Conservation (phyloP, 2,797 vertebrate genomes). For the Oreochromis grahami region DNA sequence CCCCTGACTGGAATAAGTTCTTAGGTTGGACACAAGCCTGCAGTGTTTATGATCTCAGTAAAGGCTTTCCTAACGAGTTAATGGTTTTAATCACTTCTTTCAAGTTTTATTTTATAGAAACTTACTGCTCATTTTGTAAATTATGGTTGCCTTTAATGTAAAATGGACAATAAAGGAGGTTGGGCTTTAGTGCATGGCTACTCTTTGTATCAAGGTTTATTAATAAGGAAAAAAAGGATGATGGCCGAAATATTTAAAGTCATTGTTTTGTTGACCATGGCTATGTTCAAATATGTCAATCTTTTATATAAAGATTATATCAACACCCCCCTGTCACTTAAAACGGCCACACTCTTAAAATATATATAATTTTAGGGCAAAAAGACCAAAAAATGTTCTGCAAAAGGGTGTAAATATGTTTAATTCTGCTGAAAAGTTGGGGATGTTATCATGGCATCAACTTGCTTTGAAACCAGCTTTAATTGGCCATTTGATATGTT, state of each 20-base stretch:
- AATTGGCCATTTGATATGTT: background rate
- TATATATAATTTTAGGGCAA: background rate
- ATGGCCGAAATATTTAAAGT: background rate
- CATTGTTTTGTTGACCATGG: background rate
- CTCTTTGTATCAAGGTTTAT: background rate
- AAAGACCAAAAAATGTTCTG: background rate
- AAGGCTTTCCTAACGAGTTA: background rate
- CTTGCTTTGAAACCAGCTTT: background rate
- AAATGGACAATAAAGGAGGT: background rate
- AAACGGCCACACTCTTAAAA: background rate
- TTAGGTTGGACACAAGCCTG: background rate
- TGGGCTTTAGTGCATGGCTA: background rate
- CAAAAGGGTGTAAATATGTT: background rate
- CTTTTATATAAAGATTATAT: background rate
- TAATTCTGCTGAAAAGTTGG: background rate
- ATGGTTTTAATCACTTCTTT: background rate
- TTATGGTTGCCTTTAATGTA: background rate
- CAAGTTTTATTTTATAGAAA: background rate
- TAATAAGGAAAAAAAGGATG: background rate
- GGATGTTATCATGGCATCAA: background rate
- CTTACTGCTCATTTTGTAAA: background rate
- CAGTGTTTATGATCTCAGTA: background rate
- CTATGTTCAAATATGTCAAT: background rate
- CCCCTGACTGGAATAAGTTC: background rate
- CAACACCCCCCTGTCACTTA: background rate